Evolutionary conservation across 2,797 vertebrate species (phyloP).

Genomic region (Decapterus maruadsi): DNA sequence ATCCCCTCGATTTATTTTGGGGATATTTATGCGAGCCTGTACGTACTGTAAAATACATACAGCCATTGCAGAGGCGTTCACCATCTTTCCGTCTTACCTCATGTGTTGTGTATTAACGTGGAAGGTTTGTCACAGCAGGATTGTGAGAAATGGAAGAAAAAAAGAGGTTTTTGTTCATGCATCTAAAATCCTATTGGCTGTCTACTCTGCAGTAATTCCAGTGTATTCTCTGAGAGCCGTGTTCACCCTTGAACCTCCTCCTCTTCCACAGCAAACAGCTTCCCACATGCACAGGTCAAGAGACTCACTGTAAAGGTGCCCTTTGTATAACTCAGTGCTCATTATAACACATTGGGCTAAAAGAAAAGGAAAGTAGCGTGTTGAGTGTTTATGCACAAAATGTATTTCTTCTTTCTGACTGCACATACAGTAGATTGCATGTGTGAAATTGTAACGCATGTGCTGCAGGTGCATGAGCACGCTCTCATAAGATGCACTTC

Average conservation of each 20-base stretch:
- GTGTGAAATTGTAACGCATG: not conserved
- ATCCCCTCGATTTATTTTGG: conserved; percentile 61
- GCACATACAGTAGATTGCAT: conserved; percentile 8
- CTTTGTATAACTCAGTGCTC: conserved; percentile 38
- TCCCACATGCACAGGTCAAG: conserved; percentile 71
- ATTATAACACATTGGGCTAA: conserved; percentile 28
- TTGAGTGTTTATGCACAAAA: not conserved
- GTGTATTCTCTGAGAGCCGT: conserved; percentile 43
- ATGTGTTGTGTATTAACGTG: conserved; percentile 27
- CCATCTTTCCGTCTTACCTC: conserved; percentile 33
- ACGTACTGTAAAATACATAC: conserved; percentile 16
- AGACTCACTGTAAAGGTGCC: conserved; percentile 47
- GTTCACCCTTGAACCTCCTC: conserved; percentile 59
- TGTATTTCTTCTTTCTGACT: not conserved
- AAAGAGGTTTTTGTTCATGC: conserved; percentile 13
- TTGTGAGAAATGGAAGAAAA: conserved; percentile 9
- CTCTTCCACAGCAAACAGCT: conserved; percentile 56
- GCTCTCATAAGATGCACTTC: conserved; percentile 32
- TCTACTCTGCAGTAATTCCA: conserved; percentile 39
- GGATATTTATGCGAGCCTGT: conserved; percentile 67
- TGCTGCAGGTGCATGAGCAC: conserved; percentile 13
- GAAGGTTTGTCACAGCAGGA: conserved; percentile 37
- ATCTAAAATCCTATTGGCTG: conserved; percentile 24
- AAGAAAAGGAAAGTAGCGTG: not conserved
- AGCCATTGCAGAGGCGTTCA: conserved; percentile 2